A percentile compares a stretch with the other conserved stretches of the same genome.
Conservation (phyloP, 2,888 invertebrate species). For the Serripes groenlandicus region DNA sequence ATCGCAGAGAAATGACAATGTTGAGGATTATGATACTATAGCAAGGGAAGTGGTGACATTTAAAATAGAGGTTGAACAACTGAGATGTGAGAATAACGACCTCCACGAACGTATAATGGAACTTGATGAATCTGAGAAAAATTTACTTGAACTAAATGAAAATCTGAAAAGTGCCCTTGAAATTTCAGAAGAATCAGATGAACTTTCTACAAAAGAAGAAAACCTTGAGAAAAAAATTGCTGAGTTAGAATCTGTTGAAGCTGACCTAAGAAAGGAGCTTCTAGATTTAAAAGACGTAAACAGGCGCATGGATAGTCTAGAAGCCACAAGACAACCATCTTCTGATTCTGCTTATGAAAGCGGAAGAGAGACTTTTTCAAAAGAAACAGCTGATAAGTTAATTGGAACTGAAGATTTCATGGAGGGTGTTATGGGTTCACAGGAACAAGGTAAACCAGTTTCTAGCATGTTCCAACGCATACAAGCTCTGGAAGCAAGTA, state of each 20-base stretch:
- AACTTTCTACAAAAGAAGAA: constrained; percentile 67
- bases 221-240: constrained; percentile 73
- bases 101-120: constrained; percentile 73
- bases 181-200: constrained; percentile 56
- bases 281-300: constrained; percentile 14
- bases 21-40: constrained; percentile 66
- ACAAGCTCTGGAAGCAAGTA: constrained; percentile 76
- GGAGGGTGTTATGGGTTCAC: constrained; percentile 62
- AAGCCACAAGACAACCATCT: constrained; percentile 36
- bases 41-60: constrained; percentile 66
- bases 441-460: constrained; percentile 67
- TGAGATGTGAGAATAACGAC: constrained; percentile 72
- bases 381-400: constrained; percentile 58
- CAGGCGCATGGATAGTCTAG: background rate
- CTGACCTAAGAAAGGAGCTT: constrained; percentile 52
- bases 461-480: constrained; percentile 76
- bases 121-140: constrained; percentile 71
- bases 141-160: constrained; percentile 60
- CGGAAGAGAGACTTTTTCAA: constrained; percentile 34
- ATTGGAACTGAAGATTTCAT: constrained; percentile 68
- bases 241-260: constrained; percentile 54
- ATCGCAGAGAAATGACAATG: constrained; percentile 62
- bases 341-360: constrained; percentile 60
- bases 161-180: constrained; percentile 52
- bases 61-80: constrained; percentile 67